Conservation (phyloP, 2,888 invertebrate genomes). For the Hyposoter didymator region DNA sequence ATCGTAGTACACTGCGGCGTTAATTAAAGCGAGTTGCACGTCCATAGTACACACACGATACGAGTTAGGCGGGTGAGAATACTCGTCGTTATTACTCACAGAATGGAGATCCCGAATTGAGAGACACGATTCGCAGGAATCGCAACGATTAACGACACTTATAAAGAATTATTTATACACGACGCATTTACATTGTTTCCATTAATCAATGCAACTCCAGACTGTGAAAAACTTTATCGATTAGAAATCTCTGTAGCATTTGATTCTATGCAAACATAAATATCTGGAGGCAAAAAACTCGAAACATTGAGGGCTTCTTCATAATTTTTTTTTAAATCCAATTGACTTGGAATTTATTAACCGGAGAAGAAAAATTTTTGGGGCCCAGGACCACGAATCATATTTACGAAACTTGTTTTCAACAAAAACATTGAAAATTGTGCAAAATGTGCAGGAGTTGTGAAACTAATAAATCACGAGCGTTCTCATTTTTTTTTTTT, state of each 20-base stretch:
- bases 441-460: too few species aligned
- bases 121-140: constrained; percentile 12
- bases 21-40: constrained; percentile 53
- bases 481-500: too few species aligned
- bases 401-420: too few species aligned
- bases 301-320: not conserved
- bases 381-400: too few species aligned
- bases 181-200: not conserved
- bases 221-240: not conserved
- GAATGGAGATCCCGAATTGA: constrained; percentile 25
- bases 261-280: not conserved
- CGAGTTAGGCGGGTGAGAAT: constrained; percentile 35
- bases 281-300: not conserved
- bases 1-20: constrained; percentile 39
- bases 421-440: too few species aligned
- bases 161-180: constrained; percentile 24
- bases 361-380: too few species aligned
- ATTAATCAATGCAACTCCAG: not conserved
- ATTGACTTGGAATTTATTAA: too few species aligned
- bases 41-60: not conserved
- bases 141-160: constrained; percentile 52
- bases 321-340: too few species aligned
- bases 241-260: not conserved
- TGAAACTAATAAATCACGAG: too few species aligned
- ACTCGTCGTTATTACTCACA: constrained; percentile 48